Conservation (phyloP, 2,797 vertebrate genomes). For the Ciconia nigra region DNA sequence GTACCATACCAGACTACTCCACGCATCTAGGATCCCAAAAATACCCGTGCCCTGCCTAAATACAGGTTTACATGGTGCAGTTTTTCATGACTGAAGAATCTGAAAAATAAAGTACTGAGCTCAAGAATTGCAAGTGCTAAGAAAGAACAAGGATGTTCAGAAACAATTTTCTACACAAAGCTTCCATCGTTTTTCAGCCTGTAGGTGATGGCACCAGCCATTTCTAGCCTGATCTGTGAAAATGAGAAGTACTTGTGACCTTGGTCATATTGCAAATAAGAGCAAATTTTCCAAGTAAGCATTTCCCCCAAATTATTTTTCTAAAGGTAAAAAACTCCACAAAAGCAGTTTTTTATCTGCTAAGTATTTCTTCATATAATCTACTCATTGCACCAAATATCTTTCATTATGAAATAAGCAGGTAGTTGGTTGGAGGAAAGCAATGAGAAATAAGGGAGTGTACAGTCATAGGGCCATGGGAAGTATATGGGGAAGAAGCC, state of each 20-base stretch:
- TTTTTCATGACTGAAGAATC: not conserved
- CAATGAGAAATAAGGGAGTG: not conserved
- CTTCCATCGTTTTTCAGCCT: not conserved
- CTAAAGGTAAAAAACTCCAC: not conserved
- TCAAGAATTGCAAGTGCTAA: not conserved
- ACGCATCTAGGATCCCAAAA: not conserved
- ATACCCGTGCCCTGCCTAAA: not conserved
- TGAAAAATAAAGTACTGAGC: not conserved
- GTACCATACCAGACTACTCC: not conserved
- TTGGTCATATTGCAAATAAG: not conserved
- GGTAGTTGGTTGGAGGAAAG: not conserved
- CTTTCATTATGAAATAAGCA: not conserved
- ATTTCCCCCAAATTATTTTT: not conserved
- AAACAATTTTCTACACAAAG: not conserved
- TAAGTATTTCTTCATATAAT: not conserved
- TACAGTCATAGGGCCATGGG: not conserved
- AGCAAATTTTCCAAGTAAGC: not conserved
- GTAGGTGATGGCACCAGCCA: not conserved
- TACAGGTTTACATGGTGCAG: not conserved
- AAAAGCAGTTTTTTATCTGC: not conserved
- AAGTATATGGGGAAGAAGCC: not conserved
- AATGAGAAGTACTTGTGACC: not conserved
- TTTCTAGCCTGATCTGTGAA: not conserved
- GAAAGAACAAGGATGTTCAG: not conserved
- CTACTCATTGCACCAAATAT: not conserved